A percentile compares a stretch with the other conserved stretches of the same genome.
Conservation (phyloP, 1,140 invertebrate species). For the Hylaeus volcanicus region DNA sequence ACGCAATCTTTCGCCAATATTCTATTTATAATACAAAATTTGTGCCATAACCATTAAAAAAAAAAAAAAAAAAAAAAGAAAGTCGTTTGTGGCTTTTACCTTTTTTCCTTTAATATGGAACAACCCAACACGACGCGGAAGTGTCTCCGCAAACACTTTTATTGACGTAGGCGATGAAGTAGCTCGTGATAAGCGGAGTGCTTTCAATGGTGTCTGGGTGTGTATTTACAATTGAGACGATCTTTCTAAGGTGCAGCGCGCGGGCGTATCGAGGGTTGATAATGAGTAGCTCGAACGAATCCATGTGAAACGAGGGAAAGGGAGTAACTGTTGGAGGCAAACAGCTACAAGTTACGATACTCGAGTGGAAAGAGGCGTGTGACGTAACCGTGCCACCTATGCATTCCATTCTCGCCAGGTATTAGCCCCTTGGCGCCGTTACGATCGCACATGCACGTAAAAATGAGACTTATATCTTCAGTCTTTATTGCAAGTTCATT, state of each 20-base stretch:
- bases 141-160: not conserved
- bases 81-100: no score
- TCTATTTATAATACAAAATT: not conserved
- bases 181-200: conserved; percentile 15
- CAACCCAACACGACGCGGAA: not conserved
- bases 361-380: not conserved
- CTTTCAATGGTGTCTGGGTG: not conserved
- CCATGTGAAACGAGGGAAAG: not conserved
- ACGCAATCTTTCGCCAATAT: not conserved
- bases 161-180: not conserved
- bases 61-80: no score
- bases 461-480: no score
- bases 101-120: not conserved
- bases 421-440: no score
- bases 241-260: not conserved
- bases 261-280: not conserved
- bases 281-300: conserved; percentile 2
- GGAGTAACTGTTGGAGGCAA: not conserved
- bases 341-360: not conserved
- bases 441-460: no score
- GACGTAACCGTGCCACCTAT: conserved; percentile 6
- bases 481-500: no score
- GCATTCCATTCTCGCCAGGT: not conserved
- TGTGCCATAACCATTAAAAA: no score
- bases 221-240: not conserved